phyloP scores from a whole-genome alignment of 2,113 vertebrate genomes.

The Meriones unguiculatus region DNA sequence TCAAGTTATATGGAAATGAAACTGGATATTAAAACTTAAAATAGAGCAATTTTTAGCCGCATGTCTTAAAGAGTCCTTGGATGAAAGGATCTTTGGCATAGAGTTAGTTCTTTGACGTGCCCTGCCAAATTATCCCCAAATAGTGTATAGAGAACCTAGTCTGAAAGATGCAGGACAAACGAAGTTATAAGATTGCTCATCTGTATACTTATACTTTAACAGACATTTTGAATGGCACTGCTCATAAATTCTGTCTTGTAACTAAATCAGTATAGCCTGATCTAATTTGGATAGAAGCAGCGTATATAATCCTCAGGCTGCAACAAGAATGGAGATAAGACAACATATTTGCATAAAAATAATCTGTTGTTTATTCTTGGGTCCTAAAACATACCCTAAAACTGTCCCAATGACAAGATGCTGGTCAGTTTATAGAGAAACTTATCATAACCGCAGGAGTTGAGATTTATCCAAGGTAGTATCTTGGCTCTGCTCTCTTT shows the following conservation, averaged over 20 bases:
- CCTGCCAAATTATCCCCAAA: not conserved
- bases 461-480: not conserved
- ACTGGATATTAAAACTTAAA: constrained; percentile 48
- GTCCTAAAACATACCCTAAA: constrained; percentile 10
- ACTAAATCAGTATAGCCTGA: not conserved
- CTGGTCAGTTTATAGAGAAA: not conserved
- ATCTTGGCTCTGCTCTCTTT: not conserved
- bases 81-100: constrained; percentile 35
- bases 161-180: not conserved
- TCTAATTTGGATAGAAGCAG: not conserved
- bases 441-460: not conserved
- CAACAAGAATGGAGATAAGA: not conserved
- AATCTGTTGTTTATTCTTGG: not conserved
- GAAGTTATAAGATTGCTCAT: not conserved
- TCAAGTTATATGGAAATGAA: constrained; percentile 51
- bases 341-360: not conserved
- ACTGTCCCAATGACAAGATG: not conserved
- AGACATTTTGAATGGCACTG: not conserved
- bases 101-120: not conserved
- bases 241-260: constrained; percentile 19
- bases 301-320: not conserved
- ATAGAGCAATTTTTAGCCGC: constrained; percentile 12
- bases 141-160: not conserved
- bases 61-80: not conserved
- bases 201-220: not conserved